Base-by-base conservation (phyloP, 2,888 invertebrate species). In the Gastracanthus pulcherrimus region DNA sequence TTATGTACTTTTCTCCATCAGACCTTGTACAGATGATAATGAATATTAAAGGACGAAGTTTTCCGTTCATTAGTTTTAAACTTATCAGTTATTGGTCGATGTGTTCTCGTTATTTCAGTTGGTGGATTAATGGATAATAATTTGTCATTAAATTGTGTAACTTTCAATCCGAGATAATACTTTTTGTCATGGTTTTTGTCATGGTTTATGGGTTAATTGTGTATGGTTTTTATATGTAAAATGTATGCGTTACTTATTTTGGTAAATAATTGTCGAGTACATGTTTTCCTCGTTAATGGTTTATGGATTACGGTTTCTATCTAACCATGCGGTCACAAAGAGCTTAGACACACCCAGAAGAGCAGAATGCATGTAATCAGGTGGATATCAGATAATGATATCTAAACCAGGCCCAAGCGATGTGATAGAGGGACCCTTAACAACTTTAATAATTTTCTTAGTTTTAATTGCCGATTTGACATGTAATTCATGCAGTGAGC, bases 21-120 rank as follows among this genome's bases (percentile, higher is more conserved):
- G 4, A 29, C 58, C 69, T 69, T 81, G 81, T n/a, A 84, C 11
- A 48, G 55, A 76, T 11, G 76, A 51, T 23, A 85, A 19, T 6
- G 83, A 83, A 41, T 83, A 85, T 31, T 82, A 85, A 2, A 83
- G 66, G 19, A 84, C 41, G 55, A 82, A 85, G 66, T 76, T 67
- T 80, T 84, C 45, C 72, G 82, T 38, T 84, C 77, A 11, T 80
- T 83, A n/a, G 72, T 80, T 60, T 85, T 84, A 76, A 16, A 6
- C 29, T 78, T 23, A 1, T 78, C 80, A n/a, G n/a, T n/a, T n/a
- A 76, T 62, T 13, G 41, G 1, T 29, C 19, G 31, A 26, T 76
- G 79, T 7, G n/a, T 26, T 3, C 82, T 72, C 4, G 77, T 82
- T 3, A 84, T 74, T 82, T 82, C 71, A 67, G 58, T 60, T 29